Conservation (phyloP, 2,888 invertebrate genomes). For the Lasioglossum figueresi region DNA sequence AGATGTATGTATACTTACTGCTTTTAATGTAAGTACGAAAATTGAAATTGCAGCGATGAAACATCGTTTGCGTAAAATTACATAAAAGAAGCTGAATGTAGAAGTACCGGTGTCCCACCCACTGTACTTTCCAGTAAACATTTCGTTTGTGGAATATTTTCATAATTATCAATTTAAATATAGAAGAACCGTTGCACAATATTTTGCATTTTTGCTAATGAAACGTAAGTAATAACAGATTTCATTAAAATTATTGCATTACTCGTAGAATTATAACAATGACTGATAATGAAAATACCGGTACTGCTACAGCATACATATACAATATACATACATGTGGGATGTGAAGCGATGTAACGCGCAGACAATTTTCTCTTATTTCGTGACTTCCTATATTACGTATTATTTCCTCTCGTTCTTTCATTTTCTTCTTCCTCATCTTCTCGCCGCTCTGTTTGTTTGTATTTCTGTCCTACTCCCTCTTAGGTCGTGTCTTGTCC, state of each 20-base stretch:
- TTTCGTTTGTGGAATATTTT: neutral
- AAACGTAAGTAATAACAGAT: neutral
- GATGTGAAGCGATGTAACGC: conserved; percentile 26
- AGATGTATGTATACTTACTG: neutral
- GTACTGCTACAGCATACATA: neutral
- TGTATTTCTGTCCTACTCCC: conserved; percentile 9
- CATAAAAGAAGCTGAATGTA: neutral
- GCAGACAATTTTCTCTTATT: conserved; percentile 49
- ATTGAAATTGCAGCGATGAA: neutral
- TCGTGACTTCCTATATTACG: conserved; percentile 51
- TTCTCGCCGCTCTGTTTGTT: conserved; percentile 31
- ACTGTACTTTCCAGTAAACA: neutral
- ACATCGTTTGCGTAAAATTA: neutral
- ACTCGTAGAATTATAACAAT: neutral
- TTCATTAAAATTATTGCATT: neutral
- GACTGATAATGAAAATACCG: conserved; percentile 14
- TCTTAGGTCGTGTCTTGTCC: neutral
- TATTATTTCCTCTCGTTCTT: conserved; percentile 48
- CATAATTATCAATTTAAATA: neutral
- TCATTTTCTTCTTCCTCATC: conserved; percentile 43
- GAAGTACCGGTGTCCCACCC: neutral
- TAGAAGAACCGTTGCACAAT: neutral
- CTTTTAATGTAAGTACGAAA: neutral
- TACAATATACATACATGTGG: no score
- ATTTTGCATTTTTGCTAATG: neutral